phyloP scores from a whole-genome alignment of 1,140 invertebrate genomes.

The Meloidogyne hapla region DNA sequence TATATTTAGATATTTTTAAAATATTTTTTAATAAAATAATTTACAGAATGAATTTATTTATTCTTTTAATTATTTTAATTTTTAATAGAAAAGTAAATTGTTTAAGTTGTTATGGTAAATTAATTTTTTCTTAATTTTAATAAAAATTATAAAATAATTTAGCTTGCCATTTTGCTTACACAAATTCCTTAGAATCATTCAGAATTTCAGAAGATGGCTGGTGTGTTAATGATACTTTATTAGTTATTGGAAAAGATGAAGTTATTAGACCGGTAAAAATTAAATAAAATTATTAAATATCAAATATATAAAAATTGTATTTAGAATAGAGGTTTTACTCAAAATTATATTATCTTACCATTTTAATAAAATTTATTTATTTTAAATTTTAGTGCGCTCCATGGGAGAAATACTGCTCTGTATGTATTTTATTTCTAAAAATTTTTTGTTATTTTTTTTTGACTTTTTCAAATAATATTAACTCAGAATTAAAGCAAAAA shows the following conservation, averaged over 20 bases:
- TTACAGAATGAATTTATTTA: not conserved
- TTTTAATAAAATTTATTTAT: no score
- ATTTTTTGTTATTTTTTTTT: not conserved
- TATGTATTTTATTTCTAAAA: not conserved
- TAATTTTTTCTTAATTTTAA: no score
- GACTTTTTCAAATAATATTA: no score
- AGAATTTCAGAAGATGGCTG: slow-evolving; percentile 13
- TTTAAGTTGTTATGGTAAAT: not conserved
- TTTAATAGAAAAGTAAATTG: not conserved
- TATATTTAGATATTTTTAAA: not conserved
- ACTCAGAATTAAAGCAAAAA: not conserved
- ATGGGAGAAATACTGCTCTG: slow-evolving; percentile 28
- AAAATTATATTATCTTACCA: no score
- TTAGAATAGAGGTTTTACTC: no score
- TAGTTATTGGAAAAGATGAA: not conserved
- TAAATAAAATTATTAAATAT: slow-evolving; percentile 7
- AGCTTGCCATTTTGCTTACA: slow-evolving; percentile 24
- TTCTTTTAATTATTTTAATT: not conserved
- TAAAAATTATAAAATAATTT: not conserved
- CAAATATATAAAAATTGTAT: no score
- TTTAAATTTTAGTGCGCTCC: slow-evolving; percentile 15
- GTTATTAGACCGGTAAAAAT: not conserved
- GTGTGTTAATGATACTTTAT: slow-evolving; percentile 24
- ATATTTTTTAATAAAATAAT: not conserved
- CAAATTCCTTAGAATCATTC: slow-evolving; percentile 15